These are phyloP conservation scores for Mirounga angustirostris DNA, from an alignment of 2,113 vertebrate species.

Conservation along the genomic window DNA sequence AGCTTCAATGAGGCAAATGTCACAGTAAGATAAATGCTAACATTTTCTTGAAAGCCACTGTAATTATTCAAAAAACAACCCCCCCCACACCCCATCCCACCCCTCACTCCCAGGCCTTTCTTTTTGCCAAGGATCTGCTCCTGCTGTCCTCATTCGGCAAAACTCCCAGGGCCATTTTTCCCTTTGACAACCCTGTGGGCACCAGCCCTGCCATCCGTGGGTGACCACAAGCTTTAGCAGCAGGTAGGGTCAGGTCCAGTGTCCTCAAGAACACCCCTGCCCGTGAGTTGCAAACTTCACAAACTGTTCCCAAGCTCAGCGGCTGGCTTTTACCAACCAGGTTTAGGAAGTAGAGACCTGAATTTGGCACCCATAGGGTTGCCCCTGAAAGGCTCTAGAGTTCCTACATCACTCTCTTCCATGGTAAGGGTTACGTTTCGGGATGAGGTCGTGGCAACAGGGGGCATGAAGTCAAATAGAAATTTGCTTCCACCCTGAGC, in stretches of 20 bases:
- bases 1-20: slow-evolving; percentile 60
- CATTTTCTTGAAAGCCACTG: slow-evolving; percentile 70
- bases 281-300: not conserved
- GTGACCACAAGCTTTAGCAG: not conserved
- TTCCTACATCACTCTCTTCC: not conserved
- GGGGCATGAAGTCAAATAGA: not conserved
- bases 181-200: not conserved
- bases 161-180: not conserved
- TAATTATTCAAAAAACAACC: slow-evolving; percentile 67
- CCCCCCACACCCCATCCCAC: not conserved
- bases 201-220: not conserved
- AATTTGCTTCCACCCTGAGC: not conserved
- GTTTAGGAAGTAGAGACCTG: not conserved
- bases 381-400: not conserved
- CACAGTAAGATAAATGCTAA: slow-evolving; percentile 69
- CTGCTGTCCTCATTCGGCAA: slow-evolving; percentile 25
- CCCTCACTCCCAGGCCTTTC: not conserved
- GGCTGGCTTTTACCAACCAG: not conserved
- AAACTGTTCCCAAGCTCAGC: not conserved
- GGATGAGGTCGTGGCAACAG: not conserved
- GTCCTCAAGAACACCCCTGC: not conserved
- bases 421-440: not conserved
- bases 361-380: not conserved
- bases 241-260: not conserved
- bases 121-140: not conserved